These are phyloP conservation scores for Syrrhaptes paradoxus DNA, from an alignment of 2,113 vertebrate genomes.

Conservation along the genomic window DNA sequence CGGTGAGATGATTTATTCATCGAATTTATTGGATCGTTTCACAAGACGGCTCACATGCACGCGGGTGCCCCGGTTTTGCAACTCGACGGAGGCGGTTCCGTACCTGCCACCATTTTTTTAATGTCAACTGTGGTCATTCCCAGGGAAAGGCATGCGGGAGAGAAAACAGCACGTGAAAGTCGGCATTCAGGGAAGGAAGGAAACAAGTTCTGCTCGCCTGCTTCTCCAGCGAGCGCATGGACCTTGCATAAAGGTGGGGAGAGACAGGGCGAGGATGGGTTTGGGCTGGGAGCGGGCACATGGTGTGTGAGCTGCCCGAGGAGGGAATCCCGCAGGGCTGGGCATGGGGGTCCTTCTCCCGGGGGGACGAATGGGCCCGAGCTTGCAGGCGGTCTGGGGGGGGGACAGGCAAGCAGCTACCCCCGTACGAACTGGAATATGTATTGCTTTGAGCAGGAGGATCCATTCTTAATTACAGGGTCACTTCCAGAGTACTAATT, in stretches of 20 bases:
- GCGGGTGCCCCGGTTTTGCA: background rate
- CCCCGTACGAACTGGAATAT: background rate
- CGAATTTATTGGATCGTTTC: background rate
- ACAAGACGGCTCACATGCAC: slow-evolving; percentile 45
- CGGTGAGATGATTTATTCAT: background rate
- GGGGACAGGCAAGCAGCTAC: background rate
- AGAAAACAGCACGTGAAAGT: slow-evolving; percentile 66
- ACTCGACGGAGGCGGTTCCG: slow-evolving; percentile 46
- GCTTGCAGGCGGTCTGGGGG: background rate
- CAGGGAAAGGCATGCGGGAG: slow-evolving; percentile 80
- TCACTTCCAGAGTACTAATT: background rate
- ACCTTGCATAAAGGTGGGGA: background rate
- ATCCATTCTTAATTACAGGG: background rate
- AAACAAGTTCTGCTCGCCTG: background rate
- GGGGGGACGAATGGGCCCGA: fast-evolving
- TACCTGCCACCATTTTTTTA: slow-evolving; percentile 96
- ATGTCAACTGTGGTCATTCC: slow-evolving; percentile 93
- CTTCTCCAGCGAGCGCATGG: background rate
- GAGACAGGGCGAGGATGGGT: background rate
- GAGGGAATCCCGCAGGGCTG: background rate
- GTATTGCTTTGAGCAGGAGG: background rate
- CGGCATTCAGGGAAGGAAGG: background rate
- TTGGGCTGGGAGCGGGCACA: background rate
- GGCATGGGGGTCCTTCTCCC: background rate
- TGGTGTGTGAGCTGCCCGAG: background rate